Evolutionary conservation across 2,797 vertebrate genomes (phyloP), one percentile per base, ranked within the genome.

Genomic region (Apodemus agrarius): DNA sequence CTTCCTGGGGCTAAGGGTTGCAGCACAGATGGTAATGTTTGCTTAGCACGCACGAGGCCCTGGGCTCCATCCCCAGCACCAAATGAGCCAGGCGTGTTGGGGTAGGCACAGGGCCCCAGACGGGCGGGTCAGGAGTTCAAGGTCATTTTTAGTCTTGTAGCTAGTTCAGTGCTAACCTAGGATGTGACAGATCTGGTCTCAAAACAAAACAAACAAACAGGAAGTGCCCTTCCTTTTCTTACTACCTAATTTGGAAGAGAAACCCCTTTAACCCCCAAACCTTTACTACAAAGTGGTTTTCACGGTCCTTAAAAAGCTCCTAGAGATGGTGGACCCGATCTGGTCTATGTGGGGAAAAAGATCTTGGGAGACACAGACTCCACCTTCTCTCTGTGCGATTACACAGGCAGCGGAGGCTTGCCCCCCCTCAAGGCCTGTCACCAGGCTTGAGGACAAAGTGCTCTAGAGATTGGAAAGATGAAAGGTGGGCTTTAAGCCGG

Each of bases 251-350:
- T 52, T 94, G 67, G 79, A 90, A 88, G 89, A 76, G 59, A 88
- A 52, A 80, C 82, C 79, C 6, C 49, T 12, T 67, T 52, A 63
- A 46, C 52, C 72, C 69, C 65, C 57, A 22, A 34, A 43, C n/a
- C 86, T 67, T 76, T n/a, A 59, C 24, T 40, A 91, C 85, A 85
- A 96, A 59, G 13, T 49, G 24, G 81, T 95, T 89, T 89, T 94
- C 86, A 82, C 61, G 57, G 78, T 85, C 81, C 81, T 82, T 89
- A 91, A 74, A 46, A 13, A 90, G 59, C 24, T 26, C 40, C 65
- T 78, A 12, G 72, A 49, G 74, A 67, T 11, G 29, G 43, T 1
- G 19, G 37, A 82, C 63, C 76, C 13, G 22, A 17, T 19, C 26
- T 31, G 14, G 17, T 88, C 40, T 43, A 3, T 14, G 89, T 1